Base-by-base conservation (phyloP, 2,113 vertebrate genomes). In the Polyodon spathula region DNA sequence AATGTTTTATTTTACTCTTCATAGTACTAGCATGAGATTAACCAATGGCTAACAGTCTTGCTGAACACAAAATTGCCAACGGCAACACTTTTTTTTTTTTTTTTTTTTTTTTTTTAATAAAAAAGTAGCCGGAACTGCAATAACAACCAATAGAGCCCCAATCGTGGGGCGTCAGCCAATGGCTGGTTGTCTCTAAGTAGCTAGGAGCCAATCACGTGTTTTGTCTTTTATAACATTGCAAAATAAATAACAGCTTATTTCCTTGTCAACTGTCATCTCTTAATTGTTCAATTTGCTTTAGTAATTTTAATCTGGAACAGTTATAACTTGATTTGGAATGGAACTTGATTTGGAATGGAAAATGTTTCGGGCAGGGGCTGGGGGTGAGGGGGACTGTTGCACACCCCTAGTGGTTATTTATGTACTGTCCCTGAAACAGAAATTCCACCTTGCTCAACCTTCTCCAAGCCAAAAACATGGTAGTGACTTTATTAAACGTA, bases 151-250 rank as follows among this genome's bases (percentile, higher is more conserved):
- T 37, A 8, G 27, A 59, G 4, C 11, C 37, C 2, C 5, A 16
- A 12, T 11, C 12, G 16, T 6, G n/a, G 52, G 14, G 2, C 9
- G 42, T 43, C 14, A 5, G 14, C 10, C 37, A 8, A 15, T 12
- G 52, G 15, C n/a, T 53, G 15, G 63, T 12, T 38, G 9, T 78
- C 76, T 82, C 77, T 73, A 76, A 76, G 74, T 79, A 78, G 76
- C 40, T 56, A 40, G 40, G 52, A 43, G 27, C 40, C 52, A 55
- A 73, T 70, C 63, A 63, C 71, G 68, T 73, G 63, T 76, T 61
- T 64, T 70, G 59, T 78, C 80, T 80, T 81, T 60, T 77, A 76
- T 70, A 69, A 74, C 73, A 70, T 63, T 41, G 65, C 72, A 73
- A 76, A 64, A 52, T 54, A 65, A 73, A 75, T 61, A 76, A 66